Base-by-base conservation (phyloP, 2,113 vertebrate species). In the Fregata magnificens region DNA sequence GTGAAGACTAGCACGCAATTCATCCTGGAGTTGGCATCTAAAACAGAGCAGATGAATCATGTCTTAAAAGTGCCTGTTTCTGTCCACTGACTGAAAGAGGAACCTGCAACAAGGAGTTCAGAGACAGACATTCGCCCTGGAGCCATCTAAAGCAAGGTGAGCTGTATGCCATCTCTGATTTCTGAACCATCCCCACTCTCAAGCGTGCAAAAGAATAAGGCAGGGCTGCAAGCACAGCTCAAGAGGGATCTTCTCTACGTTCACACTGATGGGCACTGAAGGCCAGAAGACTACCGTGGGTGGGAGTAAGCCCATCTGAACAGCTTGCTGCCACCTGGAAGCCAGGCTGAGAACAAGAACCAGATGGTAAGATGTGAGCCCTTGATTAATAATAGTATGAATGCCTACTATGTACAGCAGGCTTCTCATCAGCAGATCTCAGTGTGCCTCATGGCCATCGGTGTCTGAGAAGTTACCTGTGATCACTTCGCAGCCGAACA, bases 391-490 rank as follows among this genome's bases (percentile, higher is more conserved):
- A 34, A 50, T 17, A 34, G 52, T 78, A 88, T 34, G 53, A 69
- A 50, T 66, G 40, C 36, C 62, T 86, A 31, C 44, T 77, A 79
- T 69, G 58, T 58, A 34, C 53, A 36, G 79, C 72, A 76, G 62
- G 62, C 52, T 67, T 82, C 74, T 85, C 85, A 59, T 76, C 90
- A 67, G 74, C 76, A 69, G 36, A 61, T 56, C 86, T 69, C 82
- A 32, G 62, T 0, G 0, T 53, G 63, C 50, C 61, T 91, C 61
- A 28, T 7, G 74, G 72, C 19, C 3, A 0, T 5, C 0, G 0
- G 22, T 63, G 79, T 73, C 86, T 73, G 76, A 92, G 82, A 77
- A 72, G 28, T 90, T 66, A 70, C 49, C 86, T 70, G 62, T 42
- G 82, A 91, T 70, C 36, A 10, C 50, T 58, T 34, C 2, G 7